Evolutionary conservation across 35 echinoderm and acorn worm species (phyloP), one percentile per base, ranked within the genome.

Genomic region (Apostichopus japonicus): DNA sequence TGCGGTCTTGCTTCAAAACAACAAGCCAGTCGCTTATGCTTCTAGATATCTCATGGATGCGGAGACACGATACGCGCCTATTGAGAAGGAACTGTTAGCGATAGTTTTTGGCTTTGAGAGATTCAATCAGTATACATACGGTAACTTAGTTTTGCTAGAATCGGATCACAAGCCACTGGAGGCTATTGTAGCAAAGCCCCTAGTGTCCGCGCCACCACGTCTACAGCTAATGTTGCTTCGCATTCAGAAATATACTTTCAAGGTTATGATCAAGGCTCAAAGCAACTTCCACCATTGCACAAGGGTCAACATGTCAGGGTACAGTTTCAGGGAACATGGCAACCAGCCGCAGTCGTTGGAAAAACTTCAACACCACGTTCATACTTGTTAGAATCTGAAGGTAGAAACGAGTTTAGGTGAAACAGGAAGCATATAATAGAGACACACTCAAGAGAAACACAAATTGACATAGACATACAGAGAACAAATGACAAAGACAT

Each of bases 201-300:
- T 94, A 22, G 44, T 16, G 6, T 61, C 81, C 57, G 88, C 92
- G 17, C 87, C 95, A 62, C 77, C 92, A n/a, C 59, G 92, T 25
- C 25, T 93, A 17, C 84, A 94, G 51, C 23, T 87, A 16, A 79
- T 96, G 67, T 79, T 96, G 13, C 58, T 95, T 78, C 83, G 80
- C 7, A 54, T 95, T 57, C 91, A 95, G 63, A 76, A 78, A 9
- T 95, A 95, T 17, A 77, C 75, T 19, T 77, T 77, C 75, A 27
- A 6, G 8, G 75, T 77, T 91, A 79, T 77, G 90, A 91, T 17
- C 22, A 58, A 25, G 75, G 67, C 13, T 76, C 90, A 91, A 91
- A 57, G 54, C 23, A 16, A 76, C 90, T 91, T 14, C 24, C n/a
- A 51, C 67, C 67, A 44, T 53, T 91, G 21, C 27, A 91, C 8